Conservation (phyloP, 1,140 invertebrate genomes). For the Calliopsis andreniformis region DNA sequence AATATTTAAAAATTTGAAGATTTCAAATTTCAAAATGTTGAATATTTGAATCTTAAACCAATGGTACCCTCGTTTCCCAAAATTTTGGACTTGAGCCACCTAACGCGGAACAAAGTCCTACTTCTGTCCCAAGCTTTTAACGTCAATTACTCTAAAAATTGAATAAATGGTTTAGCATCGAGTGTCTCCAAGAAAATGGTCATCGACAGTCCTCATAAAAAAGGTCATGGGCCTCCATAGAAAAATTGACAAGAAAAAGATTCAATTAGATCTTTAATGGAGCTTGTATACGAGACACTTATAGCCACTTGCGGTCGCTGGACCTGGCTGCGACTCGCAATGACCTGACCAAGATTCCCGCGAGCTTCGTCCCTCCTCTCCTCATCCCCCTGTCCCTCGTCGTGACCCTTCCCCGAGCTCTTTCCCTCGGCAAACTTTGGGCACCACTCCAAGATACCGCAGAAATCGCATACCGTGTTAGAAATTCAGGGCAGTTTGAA, state of each 20-base stretch:
- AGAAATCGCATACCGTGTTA: constrained; percentile 59
- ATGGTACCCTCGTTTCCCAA: no score
- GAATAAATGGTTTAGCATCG: no score
- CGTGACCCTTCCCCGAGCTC: neutral
- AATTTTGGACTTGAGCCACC: no score
- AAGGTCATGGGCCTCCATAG: neutral
- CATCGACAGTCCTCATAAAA: no score
- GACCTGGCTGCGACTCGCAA: constrained; percentile 65
- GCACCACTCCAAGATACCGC: constrained; percentile 44
- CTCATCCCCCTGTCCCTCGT: no score
- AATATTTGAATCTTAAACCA: no score
- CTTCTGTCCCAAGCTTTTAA: no score
- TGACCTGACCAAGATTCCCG: constrained; percentile 66
- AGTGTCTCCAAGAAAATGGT: no score
- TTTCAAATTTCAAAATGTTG: no score
- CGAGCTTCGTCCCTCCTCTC: neutral
- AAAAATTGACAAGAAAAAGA: constrained; percentile 41
- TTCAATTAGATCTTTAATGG: constrained; percentile 68
- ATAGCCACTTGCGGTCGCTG: constrained; percentile 71
- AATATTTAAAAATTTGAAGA: no score
- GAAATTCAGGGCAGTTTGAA: constrained; percentile 61
- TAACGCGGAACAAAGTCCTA: no score
- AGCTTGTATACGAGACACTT: constrained; percentile 62
- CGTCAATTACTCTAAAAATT: no score
- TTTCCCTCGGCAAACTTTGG: constrained; percentile 49